Evolutionary conservation across 2,888 invertebrate species (phyloP).

Genomic region (Xestobium rufovillosum): DNA sequence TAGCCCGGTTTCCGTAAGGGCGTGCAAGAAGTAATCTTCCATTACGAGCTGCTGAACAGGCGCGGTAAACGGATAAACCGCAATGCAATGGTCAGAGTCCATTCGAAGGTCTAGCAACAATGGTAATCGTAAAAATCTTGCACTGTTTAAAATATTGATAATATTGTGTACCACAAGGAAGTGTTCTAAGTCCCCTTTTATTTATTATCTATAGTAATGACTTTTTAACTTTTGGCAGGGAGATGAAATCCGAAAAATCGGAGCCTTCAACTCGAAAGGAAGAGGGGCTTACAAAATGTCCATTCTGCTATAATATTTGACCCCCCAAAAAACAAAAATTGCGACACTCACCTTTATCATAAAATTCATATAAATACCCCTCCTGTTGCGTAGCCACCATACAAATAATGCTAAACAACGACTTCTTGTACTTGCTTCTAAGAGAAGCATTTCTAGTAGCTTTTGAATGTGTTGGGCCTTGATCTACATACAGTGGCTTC

Average conservation of each 20-base stretch:
- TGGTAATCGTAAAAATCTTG: not conserved
- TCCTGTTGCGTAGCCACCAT: slow-evolving; percentile 59
- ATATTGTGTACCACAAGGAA: too few species aligned
- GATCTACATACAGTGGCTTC: slow-evolving; percentile 44
- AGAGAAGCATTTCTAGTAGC: slow-evolving; percentile 30
- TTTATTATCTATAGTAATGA: too few species aligned
- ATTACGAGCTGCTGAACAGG: slow-evolving; percentile 59
- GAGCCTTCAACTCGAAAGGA: too few species aligned
- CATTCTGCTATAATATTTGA: too few species aligned
- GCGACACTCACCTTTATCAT: slow-evolving; percentile 44
- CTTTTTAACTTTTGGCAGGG: too few species aligned
- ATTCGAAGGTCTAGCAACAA: slow-evolving; percentile 28
- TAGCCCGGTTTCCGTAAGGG: slow-evolving; percentile 65
- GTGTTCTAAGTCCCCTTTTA: too few species aligned
- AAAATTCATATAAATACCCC: slow-evolving; percentile 66
- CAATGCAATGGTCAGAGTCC: slow-evolving; percentile 47
- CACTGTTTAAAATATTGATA: too few species aligned
- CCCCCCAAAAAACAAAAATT: too few species aligned
- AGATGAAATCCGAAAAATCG: too few species aligned
- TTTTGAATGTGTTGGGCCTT: slow-evolving; percentile 24
- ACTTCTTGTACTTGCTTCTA: slow-evolving; percentile 49
- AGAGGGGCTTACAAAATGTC: too few species aligned
- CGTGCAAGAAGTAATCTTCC: slow-evolving; percentile 63
- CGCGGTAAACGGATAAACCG: slow-evolving; percentile 65
- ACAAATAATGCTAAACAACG: slow-evolving; percentile 54